Evolutionary conservation across 2,113 vertebrate species (phyloP).

Genomic region (Accipiter cooperii): DNA sequence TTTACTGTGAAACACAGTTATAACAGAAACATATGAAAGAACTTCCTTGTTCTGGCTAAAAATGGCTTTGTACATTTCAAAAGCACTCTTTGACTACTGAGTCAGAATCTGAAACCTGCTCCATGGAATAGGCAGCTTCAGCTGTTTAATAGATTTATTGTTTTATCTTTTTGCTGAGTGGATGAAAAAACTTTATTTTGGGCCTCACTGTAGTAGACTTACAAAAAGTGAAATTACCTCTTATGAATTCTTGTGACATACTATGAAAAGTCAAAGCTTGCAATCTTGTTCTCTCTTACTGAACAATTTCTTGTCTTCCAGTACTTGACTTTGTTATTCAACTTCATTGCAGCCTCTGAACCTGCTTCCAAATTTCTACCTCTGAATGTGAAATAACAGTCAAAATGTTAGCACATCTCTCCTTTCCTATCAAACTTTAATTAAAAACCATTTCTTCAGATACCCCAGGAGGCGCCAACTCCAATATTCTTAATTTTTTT

Average conservation of each 20-base stretch:
- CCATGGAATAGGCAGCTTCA: background rate
- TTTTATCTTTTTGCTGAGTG: background rate
- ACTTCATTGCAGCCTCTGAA: background rate
- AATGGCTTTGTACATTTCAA: background rate
- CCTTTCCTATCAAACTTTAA: background rate
- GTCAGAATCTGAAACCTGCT: background rate
- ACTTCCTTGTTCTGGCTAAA: background rate
- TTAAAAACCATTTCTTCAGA: background rate
- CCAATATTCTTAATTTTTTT: background rate
- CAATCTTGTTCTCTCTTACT: background rate
- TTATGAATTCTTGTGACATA: background rate
- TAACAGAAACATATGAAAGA: background rate
- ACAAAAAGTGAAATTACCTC: background rate
- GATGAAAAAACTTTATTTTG: background rate
- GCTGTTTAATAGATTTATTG: background rate
- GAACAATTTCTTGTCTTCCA: background rate
- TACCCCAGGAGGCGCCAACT: background rate
- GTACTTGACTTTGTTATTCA: background rate
- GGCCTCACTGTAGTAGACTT: background rate
- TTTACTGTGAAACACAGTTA: background rate
- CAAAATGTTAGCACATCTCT: background rate
- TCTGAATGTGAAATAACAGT: background rate
- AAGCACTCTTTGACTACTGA: background rate
- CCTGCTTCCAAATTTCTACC: background rate
- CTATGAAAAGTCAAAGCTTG: background rate